Evolutionary conservation across 1,140 invertebrate genomes (phyloP), one percentile per base, ranked within the genome.

Genomic region (Drosophila rhopaloa): DNA sequence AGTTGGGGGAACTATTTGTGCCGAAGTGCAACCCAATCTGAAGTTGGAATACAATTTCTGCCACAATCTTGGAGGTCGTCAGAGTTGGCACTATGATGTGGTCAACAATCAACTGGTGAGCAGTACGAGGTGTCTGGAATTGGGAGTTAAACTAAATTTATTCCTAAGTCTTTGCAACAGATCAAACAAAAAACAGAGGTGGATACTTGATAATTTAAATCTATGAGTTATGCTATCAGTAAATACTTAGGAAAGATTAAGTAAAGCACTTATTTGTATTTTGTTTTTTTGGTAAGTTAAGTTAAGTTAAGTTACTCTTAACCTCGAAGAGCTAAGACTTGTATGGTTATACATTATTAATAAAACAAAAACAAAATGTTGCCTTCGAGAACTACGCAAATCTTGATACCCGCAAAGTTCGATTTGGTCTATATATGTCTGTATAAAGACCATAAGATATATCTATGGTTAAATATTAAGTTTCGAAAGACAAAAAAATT

Each of bases 61-160:
- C n/a, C 48, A 51, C 29, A 35, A 9, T 14, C 7, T 51, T n/a
- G 48, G 48, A 16, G 48, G 48, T 5, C n/a, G 48, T 9, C 48
- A 51, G n/a, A 51, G 48, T 32, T 51, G 27, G 29, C 27, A 51
- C n/a, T 51, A 32, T 16, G 29, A 51, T 16, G n/a, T 8, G n/a
- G 13, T 35, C 9, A 11, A 9, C 29, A 51, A 51, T 10, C 32
- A 53, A 0, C 35, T 78, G 43, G 16, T 55, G 10, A 75, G 71
- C 50, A 75, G 59, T 14, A 14, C 5, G 0, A 5, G 38, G 27
- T 70, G 63, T 10, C 32, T 78, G 14, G 41, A 70, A 5, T 37
- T 43, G 29, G 14, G 10, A 24, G 29, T 6, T 7, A 9, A 32
- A 0, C 5, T 38, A 2, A 6, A 51, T 2, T 10, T 62, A 0